Evolutionary conservation across 2,797 vertebrate species (phyloP).

Genomic region (Nothura maculosa): DNA sequence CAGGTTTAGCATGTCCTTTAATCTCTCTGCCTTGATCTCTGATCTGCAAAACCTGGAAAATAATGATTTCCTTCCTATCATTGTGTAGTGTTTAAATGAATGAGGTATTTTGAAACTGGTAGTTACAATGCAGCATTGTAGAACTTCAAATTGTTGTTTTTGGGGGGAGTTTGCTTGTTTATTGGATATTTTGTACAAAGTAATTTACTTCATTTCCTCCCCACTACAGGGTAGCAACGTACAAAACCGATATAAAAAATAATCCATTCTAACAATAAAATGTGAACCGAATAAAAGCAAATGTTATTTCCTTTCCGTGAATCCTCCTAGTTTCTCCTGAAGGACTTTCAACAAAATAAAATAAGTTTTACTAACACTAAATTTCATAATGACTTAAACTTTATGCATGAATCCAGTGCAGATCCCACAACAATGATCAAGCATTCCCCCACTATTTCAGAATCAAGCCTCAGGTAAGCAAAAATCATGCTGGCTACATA

Average conservation of each 20-base stretch:
- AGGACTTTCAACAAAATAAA: background rate
- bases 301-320: background rate
- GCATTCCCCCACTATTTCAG: background rate
- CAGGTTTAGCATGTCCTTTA: background rate
- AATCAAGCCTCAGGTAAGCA: background rate
- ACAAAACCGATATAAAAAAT: background rate
- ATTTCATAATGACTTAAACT: background rate
- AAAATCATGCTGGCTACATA: background rate
- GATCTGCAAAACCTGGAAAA: background rate
- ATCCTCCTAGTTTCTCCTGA: background rate
- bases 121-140: background rate
- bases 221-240: background rate
- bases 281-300: background rate
- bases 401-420: background rate
- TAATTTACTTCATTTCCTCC: background rate
- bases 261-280: background rate
- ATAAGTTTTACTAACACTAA: background rate
- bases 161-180: accelerated
- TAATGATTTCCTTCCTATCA: background rate
- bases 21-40: background rate
- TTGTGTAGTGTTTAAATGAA: background rate
- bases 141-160: background rate
- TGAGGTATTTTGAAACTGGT: background rate
- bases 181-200: background rate
- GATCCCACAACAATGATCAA: background rate